Evolutionary conservation across 2,113 vertebrate genomes (phyloP).

Genomic region (Mobula hypostoma): DNA sequence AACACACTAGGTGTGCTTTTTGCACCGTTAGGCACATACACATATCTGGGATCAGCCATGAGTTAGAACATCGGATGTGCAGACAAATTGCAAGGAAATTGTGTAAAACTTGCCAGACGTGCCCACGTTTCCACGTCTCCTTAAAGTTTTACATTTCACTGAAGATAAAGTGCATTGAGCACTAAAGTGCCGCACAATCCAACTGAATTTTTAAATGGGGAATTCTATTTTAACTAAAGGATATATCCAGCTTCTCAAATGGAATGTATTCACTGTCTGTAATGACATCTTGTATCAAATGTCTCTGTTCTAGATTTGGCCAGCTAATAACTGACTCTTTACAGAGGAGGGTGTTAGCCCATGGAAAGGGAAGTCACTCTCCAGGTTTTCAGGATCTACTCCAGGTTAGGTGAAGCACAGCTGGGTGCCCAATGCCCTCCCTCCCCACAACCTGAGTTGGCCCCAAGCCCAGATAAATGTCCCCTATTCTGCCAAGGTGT

Average conservation of each 20-base stretch:
- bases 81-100: too few relatives aligned
- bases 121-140: too few relatives aligned
- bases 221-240: neutral
- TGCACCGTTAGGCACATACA: too few relatives aligned
- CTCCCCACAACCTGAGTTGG: too few relatives aligned
- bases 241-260: neutral
- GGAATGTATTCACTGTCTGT: neutral
- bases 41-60: too few relatives aligned
- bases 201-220: neutral
- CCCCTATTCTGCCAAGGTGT: too few relatives aligned
- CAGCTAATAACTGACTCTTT: neutral
- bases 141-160: too few relatives aligned
- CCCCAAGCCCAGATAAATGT: neutral
- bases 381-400: neutral
- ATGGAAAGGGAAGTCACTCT: neutral
- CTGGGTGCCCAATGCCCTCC: neutral
- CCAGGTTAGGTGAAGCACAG: neutral
- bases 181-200: too few relatives aligned
- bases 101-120: too few relatives aligned
- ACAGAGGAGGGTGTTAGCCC: neutral
- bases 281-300: neutral
- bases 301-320: neutral
- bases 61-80: too few relatives aligned
- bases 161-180: too few relatives aligned
- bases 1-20: too few relatives aligned